Base-by-base conservation (phyloP, 2,113 vertebrate genomes). In the Gallinago media region DNA sequence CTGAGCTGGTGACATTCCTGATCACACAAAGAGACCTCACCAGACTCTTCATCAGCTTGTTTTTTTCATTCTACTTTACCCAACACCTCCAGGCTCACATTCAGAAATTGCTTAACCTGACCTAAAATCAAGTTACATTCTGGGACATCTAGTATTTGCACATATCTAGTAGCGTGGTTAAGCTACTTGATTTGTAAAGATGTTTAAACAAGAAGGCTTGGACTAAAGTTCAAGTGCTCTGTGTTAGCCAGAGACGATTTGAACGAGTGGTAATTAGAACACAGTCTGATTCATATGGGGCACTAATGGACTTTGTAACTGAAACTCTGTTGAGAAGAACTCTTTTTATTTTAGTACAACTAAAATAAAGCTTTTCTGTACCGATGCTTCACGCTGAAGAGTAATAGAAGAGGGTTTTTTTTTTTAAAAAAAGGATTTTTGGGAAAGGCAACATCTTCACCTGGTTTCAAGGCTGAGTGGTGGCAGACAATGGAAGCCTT, bases 171-270 rank as follows among this genome's bases (percentile, higher is more conserved):
- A 18, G 2, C 54, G 31, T 25, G 66, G 17, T 46, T 20, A n/a
- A 49, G 76, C 34, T 74, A 54, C 72, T 66, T 16, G 22, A 27
- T 81, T 56, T 76, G 44, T n/a, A 47, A 75, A 94, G 78, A 65
- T 12, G 38, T 79, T 91, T 70, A 54, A 85, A 58, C 34, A 66
- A 12, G 4, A 67, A 42, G 42, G 59, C 36, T 63, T 47, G 88
- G 75, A 54, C 36, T 61, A 59, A 84, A 94, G 86, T 61, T 86
- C 63, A 94, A 93, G 62, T 61, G 58, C 52, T 73, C 42, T 70
- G 54, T 3, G 2, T 40, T 52, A 46, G 58, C 40, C 74, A 70
- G 56, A 87, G 77, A 56, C 1, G 4, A 25, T 52, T 4, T 56
- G 36, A 95, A 92, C 6, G 11, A 78, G n/a, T 20, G 55, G 50